Percentiles rank a stretch among this genome's conserved stretches.
These are phyloP conservation scores for Cosmopolites sordidus DNA, from an alignment of 2,888 invertebrate genomes.

Conservation along the genomic window DNA sequence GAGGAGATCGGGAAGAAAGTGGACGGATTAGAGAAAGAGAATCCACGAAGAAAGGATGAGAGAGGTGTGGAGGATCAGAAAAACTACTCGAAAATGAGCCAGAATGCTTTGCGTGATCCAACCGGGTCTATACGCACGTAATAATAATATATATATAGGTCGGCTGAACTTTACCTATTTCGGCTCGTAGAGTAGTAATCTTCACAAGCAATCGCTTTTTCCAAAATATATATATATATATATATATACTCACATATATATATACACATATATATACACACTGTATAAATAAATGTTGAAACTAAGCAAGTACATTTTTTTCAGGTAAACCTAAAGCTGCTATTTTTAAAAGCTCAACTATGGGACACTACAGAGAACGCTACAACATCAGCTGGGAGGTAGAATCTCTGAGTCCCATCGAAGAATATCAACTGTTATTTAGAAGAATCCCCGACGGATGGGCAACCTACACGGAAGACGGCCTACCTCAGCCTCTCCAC, in stretches of 20 bases:
- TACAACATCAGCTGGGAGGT: slow-evolving; percentile 68
- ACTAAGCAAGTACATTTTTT: too few species aligned
- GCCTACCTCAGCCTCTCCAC: slow-evolving; percentile 49
- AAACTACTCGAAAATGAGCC: too few species aligned
- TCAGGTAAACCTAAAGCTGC: slow-evolving; percentile 62
- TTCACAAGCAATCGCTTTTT: not conserved
- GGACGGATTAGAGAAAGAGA: too few species aligned
- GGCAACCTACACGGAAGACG: slow-evolving; percentile 44
- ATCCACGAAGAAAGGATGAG: too few species aligned
- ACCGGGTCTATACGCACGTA: too few species aligned
- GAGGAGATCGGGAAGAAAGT: too few species aligned
- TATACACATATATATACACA: too few species aligned
- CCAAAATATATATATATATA: not conserved
- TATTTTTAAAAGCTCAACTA: slow-evolving; percentile 59
- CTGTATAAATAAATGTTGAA: not conserved
- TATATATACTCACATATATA: not conserved
- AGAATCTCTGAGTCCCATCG: slow-evolving; percentile 62
- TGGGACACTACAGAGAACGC: slow-evolving; percentile 57
- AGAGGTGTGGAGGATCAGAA: too few species aligned
- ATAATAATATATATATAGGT: too few species aligned
- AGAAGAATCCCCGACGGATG: slow-evolving; percentile 55
- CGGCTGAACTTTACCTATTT: too few species aligned
- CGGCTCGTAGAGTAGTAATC: too few species aligned
- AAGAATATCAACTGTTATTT: slow-evolving; percentile 63
- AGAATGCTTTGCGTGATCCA: too few species aligned